Evolutionary conservation across 2,888 invertebrate species (phyloP).

Genomic region (Endotricha flammealis): DNA sequence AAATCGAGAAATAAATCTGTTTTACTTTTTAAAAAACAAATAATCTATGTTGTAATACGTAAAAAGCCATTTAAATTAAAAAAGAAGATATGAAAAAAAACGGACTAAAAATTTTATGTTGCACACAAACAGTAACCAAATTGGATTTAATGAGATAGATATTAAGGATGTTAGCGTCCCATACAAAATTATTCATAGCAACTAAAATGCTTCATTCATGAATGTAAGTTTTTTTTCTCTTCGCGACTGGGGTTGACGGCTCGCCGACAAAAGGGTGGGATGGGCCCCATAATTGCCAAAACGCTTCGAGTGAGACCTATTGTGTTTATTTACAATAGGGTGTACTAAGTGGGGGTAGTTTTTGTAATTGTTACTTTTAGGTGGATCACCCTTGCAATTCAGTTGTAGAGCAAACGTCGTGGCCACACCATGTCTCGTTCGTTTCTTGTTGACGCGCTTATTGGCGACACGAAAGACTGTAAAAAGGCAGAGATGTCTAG

Average conservation of each 20-base stretch:
- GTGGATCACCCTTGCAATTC: slow-evolving; percentile 48
- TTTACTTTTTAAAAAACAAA: too few relatives aligned
- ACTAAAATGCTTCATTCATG: slow-evolving; percentile 73
- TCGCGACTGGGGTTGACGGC: slow-evolving; percentile 66
- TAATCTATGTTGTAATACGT: too few relatives aligned
- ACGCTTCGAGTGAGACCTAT: slow-evolving; percentile 74
- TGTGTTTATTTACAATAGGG: slow-evolving; percentile 74
- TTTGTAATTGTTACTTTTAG: slow-evolving; percentile 73
- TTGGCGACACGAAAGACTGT: slow-evolving; percentile 80
- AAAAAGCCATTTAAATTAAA: not conserved
- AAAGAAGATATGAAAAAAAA: not conserved
- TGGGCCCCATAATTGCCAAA: slow-evolving; percentile 76
- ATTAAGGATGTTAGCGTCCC: slow-evolving; percentile 67
- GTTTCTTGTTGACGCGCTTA: slow-evolving; percentile 88
- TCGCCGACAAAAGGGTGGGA: slow-evolving; percentile 75
- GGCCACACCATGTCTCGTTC: slow-evolving; percentile 83
- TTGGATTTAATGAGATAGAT: slow-evolving; percentile 74
- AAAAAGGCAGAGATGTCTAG: slow-evolving; percentile 53
- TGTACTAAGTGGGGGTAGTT: slow-evolving; percentile 76
- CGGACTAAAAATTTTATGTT: slow-evolving; percentile 29
- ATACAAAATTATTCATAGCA: slow-evolving; percentile 77
- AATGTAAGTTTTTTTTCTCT: slow-evolving; percentile 55
- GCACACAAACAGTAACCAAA: slow-evolving; percentile 62
- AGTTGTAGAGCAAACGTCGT: slow-evolving; percentile 50
- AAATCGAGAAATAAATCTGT: too few relatives aligned